phyloP scores from a whole-genome alignment of 2,888 invertebrate genomes.

The Standfussiana lucernea region DNA sequence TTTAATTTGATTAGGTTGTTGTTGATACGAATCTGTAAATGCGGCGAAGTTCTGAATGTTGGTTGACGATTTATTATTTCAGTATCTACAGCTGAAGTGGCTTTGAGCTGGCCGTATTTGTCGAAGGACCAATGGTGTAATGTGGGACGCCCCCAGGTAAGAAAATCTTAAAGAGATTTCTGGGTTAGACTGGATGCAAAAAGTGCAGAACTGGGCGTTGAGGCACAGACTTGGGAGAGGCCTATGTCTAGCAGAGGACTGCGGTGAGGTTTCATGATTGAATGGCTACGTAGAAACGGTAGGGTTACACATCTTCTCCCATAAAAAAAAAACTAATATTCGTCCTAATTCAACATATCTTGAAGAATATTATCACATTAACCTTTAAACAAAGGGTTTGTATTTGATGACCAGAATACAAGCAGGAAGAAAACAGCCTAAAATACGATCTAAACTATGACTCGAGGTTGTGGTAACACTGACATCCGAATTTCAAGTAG shows the following conservation, averaged over 20 bases:
- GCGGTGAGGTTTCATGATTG: not conserved
- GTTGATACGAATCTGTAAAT: not conserved
- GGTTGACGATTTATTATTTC: not conserved
- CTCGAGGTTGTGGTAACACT: not conserved
- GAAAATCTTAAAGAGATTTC: not conserved
- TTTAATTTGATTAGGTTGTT: not conserved
- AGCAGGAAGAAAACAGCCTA: not conserved
- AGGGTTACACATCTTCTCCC: not conserved
- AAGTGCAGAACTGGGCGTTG: not conserved
- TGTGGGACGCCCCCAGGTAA: not conserved
- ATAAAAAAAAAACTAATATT: not conserved
- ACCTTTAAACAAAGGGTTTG: not conserved
- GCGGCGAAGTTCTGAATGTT: not conserved
- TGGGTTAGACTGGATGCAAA: not conserved
- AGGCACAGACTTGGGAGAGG: not conserved
- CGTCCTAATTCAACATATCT: not conserved
- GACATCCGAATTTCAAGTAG: slow-evolving; percentile 28
- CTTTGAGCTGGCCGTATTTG: not conserved
- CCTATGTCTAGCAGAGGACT: not conserved
- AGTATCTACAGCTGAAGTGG: not conserved
- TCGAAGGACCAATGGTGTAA: not conserved
- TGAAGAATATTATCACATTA: not conserved
- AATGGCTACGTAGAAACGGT: not conserved
- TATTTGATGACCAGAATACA: not conserved
- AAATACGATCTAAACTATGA: not conserved